Evolutionary conservation across 2,797 vertebrate species (phyloP), one percentile per base, ranked within the genome.

Genomic region (Champsocephalus gunnari): DNA sequence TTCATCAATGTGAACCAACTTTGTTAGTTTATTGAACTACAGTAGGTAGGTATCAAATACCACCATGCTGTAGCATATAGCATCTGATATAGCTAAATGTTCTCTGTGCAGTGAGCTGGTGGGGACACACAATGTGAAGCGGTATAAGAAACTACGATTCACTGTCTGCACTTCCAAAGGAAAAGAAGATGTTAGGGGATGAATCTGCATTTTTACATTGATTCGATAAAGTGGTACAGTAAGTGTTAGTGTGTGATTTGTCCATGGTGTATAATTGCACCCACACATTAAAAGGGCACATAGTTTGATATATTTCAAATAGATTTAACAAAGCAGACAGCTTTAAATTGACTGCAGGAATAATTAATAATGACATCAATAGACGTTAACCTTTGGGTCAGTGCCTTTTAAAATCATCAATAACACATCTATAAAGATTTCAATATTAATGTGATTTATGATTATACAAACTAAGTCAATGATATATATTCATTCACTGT

Each of bases 401-500:
- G 47, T 50, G 7, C 3, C 32, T 43, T 51, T 68, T 51, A 21
- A 77, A 66, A 12, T 43, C 14, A 63, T 34, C 50, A 67, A 51
- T 45, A 45, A 71, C 19, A 51, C 16, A 38, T n/a, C 16, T 38
- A 55, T 16, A 57, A 70, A 63, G 9, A 67, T 73, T 19, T 58
- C 11, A 71, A 8, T 34, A 75, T 55, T 43, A 73, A 60, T 50
- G 43, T 66, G 24, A 74, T 32, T 19, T 58, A 43, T 56, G 69
- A 60, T 28, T 32, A 77, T 65, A 66, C 62, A 28, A 71, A 78
- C 32, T 14, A 66, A 79, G 66, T 74, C 53, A 62, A 67, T 38
- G 48, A 69, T 43, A 60, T 62, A 38, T 76, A 24, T 65, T 79
- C 41, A 73, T 79, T 71, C 64, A 24, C 17, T 70, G 70, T 49